Conservation (phyloP, 1,140 invertebrate genomes). For the Drosophila punjabiensis region DNA sequence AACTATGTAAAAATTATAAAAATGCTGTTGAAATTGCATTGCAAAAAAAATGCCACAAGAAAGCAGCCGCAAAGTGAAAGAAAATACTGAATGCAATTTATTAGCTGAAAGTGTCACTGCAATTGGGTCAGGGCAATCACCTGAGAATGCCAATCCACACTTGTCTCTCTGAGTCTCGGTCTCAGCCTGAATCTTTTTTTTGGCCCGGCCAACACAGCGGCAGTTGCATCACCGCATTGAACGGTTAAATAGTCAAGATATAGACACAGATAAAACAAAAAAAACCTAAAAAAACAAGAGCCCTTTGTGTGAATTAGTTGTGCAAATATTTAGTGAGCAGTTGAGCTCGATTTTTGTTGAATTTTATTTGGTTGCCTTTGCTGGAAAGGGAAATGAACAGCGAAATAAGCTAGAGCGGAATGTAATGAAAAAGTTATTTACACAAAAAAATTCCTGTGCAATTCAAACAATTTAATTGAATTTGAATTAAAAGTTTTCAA, state of each 20-base stretch:
- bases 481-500: not conserved
- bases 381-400: conserved; percentile 55
- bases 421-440: not conserved
- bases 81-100: conserved; percentile 75
- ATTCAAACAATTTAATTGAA: not conserved
- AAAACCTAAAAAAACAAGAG: conserved; percentile 13
- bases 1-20: conserved; percentile 78
- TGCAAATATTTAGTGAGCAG: conserved; percentile 69
- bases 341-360: conserved; percentile 37
- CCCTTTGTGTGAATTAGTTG: conserved; percentile 66
- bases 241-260: conserved; percentile 58
- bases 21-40: conserved; percentile 59
- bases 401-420: not conserved
- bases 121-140: conserved; percentile 69
- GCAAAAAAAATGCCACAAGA: conserved; percentile 49
- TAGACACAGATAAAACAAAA: conserved; percentile 19
- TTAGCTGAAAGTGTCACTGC: conserved; percentile 75
- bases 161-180: not conserved
- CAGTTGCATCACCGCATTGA: conserved; percentile 61
- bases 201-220: not conserved
- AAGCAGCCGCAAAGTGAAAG: conserved; percentile 78
- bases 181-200: not conserved
- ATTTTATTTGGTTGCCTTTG: conserved; percentile 21
- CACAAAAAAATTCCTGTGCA: not conserved
- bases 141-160: conserved; percentile 39